Conservation (phyloP, 2,113 vertebrate species). For the Opisthocomus hoazin region DNA sequence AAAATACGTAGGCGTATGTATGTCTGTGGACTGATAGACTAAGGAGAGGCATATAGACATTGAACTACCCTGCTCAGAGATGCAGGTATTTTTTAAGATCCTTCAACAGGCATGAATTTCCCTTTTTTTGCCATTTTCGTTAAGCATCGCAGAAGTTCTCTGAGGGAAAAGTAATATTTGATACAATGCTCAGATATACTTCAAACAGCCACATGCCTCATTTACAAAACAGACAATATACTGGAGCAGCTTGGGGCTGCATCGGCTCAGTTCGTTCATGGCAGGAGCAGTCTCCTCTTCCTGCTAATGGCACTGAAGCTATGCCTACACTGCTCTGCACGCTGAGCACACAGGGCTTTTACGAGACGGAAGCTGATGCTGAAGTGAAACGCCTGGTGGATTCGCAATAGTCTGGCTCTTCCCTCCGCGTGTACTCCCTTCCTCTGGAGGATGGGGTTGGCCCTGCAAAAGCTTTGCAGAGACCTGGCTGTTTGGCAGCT, state of each 20-base stretch:
- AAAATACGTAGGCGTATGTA: neutral
- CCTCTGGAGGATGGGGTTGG: neutral
- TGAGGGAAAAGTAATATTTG: neutral
- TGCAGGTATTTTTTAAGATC: neutral
- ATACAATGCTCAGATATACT: neutral
- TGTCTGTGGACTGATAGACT: neutral
- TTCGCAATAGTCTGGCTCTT: neutral
- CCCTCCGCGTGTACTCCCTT: neutral
- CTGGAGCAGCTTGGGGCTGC: neutral
- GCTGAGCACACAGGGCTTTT: neutral
- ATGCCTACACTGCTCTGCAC: neutral
- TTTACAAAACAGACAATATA: neutral
- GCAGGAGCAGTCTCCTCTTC: neutral
- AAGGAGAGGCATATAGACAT: neutral
- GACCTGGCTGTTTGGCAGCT: neutral
- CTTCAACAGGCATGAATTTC: neutral
- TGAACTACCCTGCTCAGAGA: neutral
- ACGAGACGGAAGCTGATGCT: neutral
- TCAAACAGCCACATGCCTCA: neutral
- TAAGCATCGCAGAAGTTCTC: neutral
- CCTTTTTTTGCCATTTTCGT: neutral
- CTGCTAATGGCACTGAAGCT: neutral
- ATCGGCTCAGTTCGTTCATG: neutral
- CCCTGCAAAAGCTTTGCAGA: neutral
- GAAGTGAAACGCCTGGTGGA: neutral